phyloP scores from a whole-genome alignment of 1,140 invertebrate genomes.

The Apis cerana region DNA sequence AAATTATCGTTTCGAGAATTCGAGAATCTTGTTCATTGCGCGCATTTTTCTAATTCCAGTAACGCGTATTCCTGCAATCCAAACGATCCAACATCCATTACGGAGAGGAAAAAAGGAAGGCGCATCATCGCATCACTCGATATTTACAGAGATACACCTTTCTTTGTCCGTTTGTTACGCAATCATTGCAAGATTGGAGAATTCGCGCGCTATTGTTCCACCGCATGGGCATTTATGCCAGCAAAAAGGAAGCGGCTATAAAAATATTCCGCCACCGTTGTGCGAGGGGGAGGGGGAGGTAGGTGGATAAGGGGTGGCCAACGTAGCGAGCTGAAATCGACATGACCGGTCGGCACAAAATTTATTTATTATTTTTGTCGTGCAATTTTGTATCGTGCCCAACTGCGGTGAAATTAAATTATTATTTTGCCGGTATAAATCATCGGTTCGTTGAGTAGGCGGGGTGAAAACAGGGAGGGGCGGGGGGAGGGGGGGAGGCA shows the following conservation, averaged over 20 bases:
- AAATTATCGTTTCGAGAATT: too few species aligned
- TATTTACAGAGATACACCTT: too few species aligned
- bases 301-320: conserved; percentile 47
- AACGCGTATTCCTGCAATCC: too few species aligned
- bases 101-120: too few species aligned
- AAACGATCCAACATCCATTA: too few species aligned
- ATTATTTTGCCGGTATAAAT: conserved; percentile 81
- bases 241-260: conserved; percentile 56
- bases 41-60: too few species aligned
- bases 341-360: conserved; percentile 78
- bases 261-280: conserved; percentile 58
- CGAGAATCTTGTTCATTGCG: too few species aligned
- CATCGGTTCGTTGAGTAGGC: conserved; percentile 66
- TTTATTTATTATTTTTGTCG: conserved; percentile 82
- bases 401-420: conserved; percentile 81
- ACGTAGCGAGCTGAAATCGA: conserved; percentile 73
- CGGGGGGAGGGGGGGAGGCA: neutral
- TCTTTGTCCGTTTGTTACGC: neutral
- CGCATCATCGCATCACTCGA: too few species aligned
- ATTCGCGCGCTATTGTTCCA: conserved; percentile 22
- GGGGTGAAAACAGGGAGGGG: conserved; percentile 47
- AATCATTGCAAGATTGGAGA: conserved; percentile 35
- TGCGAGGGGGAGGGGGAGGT: conserved; percentile 6
- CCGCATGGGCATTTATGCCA: conserved; percentile 53
- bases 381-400: conserved; percentile 80